Conservation (phyloP, 2,888 invertebrate species). For the Torymus auratus region DNA sequence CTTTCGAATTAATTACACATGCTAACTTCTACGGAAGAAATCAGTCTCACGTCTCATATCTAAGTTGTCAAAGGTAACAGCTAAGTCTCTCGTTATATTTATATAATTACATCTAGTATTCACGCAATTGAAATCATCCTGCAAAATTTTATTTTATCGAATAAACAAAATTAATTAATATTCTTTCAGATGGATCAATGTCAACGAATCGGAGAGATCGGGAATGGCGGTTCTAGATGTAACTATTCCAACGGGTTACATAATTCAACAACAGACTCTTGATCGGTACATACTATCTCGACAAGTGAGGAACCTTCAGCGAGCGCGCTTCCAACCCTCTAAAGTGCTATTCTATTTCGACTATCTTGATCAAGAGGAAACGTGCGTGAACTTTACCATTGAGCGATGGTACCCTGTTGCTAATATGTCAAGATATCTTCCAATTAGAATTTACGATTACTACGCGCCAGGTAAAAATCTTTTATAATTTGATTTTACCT, state of each 20-base stretch:
- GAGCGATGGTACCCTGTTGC: slow-evolving; percentile 98
- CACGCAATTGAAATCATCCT: too few species aligned
- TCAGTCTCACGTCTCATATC: slow-evolving; percentile 93
- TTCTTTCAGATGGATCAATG: slow-evolving; percentile 85
- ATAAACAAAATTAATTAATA: background rate
- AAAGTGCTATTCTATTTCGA: slow-evolving; percentile 96
- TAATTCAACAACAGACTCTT: slow-evolving; percentile 92
- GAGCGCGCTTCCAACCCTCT: slow-evolving; percentile 88
- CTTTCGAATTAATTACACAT: slow-evolving; percentile 88
- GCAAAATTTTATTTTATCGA: background rate
- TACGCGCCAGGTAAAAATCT: slow-evolving; percentile 91
- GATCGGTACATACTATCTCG: slow-evolving; percentile 90
- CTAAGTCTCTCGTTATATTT: too few species aligned
- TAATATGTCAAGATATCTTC: slow-evolving; percentile 95
- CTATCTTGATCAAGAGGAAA: slow-evolving; percentile 88
- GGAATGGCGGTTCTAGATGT: slow-evolving; percentile 93
- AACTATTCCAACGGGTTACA: slow-evolving; percentile 92
- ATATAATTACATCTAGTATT: too few species aligned
- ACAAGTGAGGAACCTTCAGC: slow-evolving; percentile 87
- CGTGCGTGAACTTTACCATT: slow-evolving; percentile 94
- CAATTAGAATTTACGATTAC: slow-evolving; percentile 94
- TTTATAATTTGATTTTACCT: too few species aligned
- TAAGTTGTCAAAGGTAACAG: slow-evolving; percentile 89
- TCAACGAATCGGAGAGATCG: slow-evolving; percentile 87
- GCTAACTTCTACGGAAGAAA: slow-evolving; percentile 92